Evolutionary conservation across 2,113 vertebrate species (phyloP).

Genomic region (Ophiodon elongatus): DNA sequence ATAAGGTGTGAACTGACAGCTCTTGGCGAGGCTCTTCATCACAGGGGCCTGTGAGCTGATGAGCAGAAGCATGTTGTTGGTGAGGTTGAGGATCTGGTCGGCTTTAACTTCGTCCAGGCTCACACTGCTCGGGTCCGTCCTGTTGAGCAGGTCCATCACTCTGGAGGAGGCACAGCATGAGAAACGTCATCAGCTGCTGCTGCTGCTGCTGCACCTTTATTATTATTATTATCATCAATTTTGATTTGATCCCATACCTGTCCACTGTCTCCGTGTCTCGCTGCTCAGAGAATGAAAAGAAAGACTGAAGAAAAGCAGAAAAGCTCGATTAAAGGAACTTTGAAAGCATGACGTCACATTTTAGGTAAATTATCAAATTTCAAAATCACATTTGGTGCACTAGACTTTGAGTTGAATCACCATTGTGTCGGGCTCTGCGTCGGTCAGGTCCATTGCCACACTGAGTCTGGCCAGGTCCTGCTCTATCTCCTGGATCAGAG

Average conservation of each 20-base stretch:
- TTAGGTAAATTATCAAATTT: background rate
- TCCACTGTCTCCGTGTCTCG: conserved; percentile 36
- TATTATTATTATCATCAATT: conserved; percentile 1
- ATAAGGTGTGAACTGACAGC: conserved; percentile 75
- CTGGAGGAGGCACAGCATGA: conserved; percentile 59
- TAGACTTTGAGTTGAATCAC: conserved; percentile 44
- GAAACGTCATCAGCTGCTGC: conserved; percentile 7
- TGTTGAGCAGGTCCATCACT: conserved; percentile 72
- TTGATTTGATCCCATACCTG: conserved; percentile 54
- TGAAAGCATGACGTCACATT: background rate
- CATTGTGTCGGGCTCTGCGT: conserved; percentile 50
- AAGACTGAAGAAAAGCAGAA: conserved; percentile 37
- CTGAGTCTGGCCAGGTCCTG: conserved; percentile 76
- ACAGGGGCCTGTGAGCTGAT: conserved; percentile 83
- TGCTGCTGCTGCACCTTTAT: background rate
- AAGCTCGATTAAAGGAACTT: background rate
- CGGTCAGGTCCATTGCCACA: conserved; percentile 53
- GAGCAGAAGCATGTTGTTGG: conserved; percentile 80
- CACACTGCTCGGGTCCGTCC: conserved; percentile 76
- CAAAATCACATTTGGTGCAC: background rate
- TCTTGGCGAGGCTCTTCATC: conserved; percentile 81
- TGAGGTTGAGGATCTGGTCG: conserved; percentile 80
- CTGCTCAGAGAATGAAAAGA: conserved; percentile 42
- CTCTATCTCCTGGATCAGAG: conserved; percentile 80
- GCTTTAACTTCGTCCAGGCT: conserved; percentile 82